Base-by-base conservation (phyloP, 2,797 vertebrate genomes). In the Pachyuromys duprasi region DNA sequence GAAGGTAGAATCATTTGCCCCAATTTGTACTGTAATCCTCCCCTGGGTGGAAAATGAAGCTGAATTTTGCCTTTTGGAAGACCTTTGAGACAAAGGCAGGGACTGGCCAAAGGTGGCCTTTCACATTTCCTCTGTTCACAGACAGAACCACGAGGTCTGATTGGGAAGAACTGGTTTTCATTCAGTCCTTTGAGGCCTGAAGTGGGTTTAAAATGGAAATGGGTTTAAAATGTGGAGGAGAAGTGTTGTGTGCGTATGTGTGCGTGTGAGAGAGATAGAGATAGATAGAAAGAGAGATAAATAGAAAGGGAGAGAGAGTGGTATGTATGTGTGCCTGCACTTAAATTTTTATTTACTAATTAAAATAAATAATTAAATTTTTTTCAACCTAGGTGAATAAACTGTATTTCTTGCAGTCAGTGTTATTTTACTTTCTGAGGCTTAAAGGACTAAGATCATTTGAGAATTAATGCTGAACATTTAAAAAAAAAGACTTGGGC, bases 391-490 rank as follows among this genome's bases (percentile, higher is more conserved):
- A 39, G 49, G 8, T 91, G 36, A 93, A 90, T 87, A 72, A 53
- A 86, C 79, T 92, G 7, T 95, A 63, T 91, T 67, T 80, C n/a
- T 92, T 91, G 62, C 39, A 36, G n/a, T 91, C 36, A 70, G 49
- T 75, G 22, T 81, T 84, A n/a, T 92, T 89, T 36, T 1, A 70
- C 8, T 95, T 97, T 78, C 39, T 91, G 39, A 82, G 55, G 24
- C 69, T 49, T 55, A 75, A 69, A 65, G 65, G 91, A 75, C 20
- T 84, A 31, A 88, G 75, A 89, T 72, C 17, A 83, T 86, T 72
- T 93, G 79, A 78, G 49, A 95, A 93, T 72, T 70, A 95, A 93
- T 90, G 22, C 57, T 95, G 63, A 93, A 53, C 88, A 91, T 82
- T 90, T 78, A 80, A 88, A 93, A 69, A 69, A 91, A 95, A 88